Evolutionary conservation across 1,140 invertebrate species (phyloP).

Genomic region (Papilio dardanus): DNA sequence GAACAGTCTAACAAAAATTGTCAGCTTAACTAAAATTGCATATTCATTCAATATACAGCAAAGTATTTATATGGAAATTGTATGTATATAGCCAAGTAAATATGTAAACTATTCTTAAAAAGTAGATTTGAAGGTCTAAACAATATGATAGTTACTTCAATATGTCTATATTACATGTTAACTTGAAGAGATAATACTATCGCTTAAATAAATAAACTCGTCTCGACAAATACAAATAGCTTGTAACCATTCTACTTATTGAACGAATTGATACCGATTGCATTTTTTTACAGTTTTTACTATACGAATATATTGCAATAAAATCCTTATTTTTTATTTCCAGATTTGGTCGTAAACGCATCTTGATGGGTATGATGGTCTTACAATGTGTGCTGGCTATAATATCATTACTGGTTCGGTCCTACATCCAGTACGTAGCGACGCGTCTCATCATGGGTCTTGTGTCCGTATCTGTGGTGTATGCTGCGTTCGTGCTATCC

Average conservation of each 20-base stretch:
- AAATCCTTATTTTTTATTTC: constrained; percentile 41
- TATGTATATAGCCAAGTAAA: background rate
- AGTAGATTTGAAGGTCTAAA: background rate
- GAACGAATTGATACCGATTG: too few species aligned
- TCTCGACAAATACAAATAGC: background rate
- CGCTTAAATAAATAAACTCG: background rate
- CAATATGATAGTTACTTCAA: background rate
- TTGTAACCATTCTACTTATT: background rate
- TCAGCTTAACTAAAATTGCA: background rate
- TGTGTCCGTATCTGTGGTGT: constrained; percentile 88
- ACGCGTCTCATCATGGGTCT: constrained; percentile 86
- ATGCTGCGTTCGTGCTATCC: constrained; percentile 87
- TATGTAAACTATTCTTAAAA: background rate
- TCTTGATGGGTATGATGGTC: constrained; percentile 87
- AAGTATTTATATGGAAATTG: background rate
- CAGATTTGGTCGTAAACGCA: constrained; percentile 89
- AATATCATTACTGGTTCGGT: constrained; percentile 84
- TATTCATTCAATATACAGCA: background rate
- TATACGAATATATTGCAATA: too few species aligned
- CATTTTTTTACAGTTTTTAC: too few species aligned
- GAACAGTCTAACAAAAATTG: background rate
- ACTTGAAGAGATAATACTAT: background rate
- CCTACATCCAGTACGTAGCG: constrained; percentile 85
- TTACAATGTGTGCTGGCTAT: constrained; percentile 86
- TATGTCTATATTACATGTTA: background rate